Base-by-base conservation (phyloP, 2,797 vertebrate genomes). In the Mus minutoides region DNA sequence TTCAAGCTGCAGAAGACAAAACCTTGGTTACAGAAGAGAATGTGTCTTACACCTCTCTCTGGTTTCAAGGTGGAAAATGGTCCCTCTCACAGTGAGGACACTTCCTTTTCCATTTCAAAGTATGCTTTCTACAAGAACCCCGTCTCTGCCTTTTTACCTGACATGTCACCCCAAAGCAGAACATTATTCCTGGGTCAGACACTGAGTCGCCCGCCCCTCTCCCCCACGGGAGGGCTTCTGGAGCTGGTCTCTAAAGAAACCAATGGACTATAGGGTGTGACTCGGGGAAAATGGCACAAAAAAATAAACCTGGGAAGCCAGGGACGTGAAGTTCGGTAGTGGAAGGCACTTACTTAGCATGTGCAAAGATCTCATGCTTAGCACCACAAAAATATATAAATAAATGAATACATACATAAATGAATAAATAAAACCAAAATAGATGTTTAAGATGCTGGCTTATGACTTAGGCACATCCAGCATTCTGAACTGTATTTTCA, bases 111-210 rank as follows among this genome's bases (percentile, higher is more conserved):
- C 14, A 88, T 93, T 94, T 91, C 69, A 58, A 92, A 94, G 71
- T 67, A 58, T 69, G 73, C 84, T 95, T 95, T 95, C 79, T 93
- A 37, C 40, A 89, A 76, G 84, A 95, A 96, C 92, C 76, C 62
- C 83, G 89, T 67, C 49, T 69, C 31, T 9, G 37, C 54, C 43
- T 88, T 88, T 93, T 91, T 75, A 92, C 76, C 77, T 95, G 58
- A 69, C 69, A 31, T 34, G 43, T 78, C 43, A 62, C 54, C 6
- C 12, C 1, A 2, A 71, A 34, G 64, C 62, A 92, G 91, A 96
- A 76, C 24, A n/a, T 62, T 78, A 49, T 49, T 87, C 92, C 54
- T 75, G 46, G 75, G 77, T 69, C 80, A 69, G 80, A 73, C 76
- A 46, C 37, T 24, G n/a, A 96, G 58, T 37, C 40, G 0, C 84